Evolutionary conservation across 1,140 invertebrate species (phyloP).

Genomic region (Rhyacophila brunnea): DNA sequence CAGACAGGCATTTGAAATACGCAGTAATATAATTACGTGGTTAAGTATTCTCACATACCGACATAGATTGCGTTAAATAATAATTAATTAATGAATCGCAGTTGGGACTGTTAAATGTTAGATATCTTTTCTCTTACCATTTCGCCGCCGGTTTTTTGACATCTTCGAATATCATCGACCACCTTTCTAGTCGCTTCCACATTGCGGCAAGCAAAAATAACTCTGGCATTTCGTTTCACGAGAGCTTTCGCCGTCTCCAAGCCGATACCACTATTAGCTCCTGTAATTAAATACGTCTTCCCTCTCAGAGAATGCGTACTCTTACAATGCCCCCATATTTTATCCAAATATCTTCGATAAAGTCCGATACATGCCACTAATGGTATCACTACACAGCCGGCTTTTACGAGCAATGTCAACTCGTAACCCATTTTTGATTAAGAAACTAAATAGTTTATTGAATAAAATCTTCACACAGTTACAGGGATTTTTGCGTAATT

Average conservation of each 20-base stretch:
- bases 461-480: no score
- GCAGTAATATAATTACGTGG: no score
- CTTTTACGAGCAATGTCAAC: constrained; percentile 4
- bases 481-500: no score
- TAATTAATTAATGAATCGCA: no score
- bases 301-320: constrained; percentile 39
- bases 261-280: constrained; percentile 79
- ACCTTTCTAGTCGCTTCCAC: constrained; percentile 59
- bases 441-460: no score
- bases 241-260: constrained; percentile 70
- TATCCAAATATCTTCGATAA: constrained; percentile 9
- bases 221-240: constrained; percentile 62
- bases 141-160: constrained; percentile 57
- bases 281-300: constrained; percentile 73
- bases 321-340: constrained; percentile 14
- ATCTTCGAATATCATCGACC: constrained; percentile 58
- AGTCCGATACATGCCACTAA: constrained; percentile 4
- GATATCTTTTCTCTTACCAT: no score
- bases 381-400: constrained; percentile 8
- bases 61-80: no score
- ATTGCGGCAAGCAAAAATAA: constrained; percentile 75
- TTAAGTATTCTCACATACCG: no score
- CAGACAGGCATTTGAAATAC: no score
- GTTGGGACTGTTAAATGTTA: no score
- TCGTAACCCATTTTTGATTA: no score